Percentiles rank a stretch among this genome's conserved stretches.
These are phyloP conservation scores for Cyrtonyx montezumae DNA, from an alignment of 2,113 vertebrate genomes.

Conservation along the genomic window DNA sequence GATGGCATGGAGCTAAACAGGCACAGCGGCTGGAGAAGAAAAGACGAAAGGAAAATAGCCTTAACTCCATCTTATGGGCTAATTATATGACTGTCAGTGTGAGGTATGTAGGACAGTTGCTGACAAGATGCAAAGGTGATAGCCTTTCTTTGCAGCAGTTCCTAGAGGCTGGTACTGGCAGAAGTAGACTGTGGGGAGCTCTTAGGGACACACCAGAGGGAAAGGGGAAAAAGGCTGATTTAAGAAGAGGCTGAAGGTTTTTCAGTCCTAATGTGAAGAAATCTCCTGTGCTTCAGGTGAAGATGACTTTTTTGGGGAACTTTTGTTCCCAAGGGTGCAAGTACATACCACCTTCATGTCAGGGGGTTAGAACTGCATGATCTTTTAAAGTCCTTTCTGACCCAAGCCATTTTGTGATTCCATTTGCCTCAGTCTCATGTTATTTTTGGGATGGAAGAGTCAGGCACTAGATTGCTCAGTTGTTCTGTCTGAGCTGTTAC, in stretches of 20 bases:
- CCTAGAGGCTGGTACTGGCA: neutral
- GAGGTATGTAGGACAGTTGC: neutral
- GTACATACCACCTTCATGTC: no score
- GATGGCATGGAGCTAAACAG: constrained; percentile 78
- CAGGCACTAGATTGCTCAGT: neutral
- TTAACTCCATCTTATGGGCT: neutral
- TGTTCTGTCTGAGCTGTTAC: neutral
- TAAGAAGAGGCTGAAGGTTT: no score
- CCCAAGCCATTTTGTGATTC: no score
- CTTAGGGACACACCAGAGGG: neutral
- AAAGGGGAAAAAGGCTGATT: no score
- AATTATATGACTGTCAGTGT: neutral
- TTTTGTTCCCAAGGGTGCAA: no score
- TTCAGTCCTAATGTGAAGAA: no score
- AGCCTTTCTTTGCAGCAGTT: neutral
- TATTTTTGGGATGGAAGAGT: neutral
- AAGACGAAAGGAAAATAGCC: neutral
- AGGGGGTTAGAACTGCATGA: no score
- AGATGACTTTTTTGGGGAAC: no score
- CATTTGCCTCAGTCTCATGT: neutral
- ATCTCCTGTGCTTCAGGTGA: no score
- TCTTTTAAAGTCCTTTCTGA: no score
- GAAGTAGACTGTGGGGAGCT: neutral
- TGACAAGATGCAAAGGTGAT: neutral
- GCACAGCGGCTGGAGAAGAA: neutral